Percentiles rank a stretch among this genome's conserved stretches.
Evolutionary conservation across 1,140 invertebrate species (phyloP).

Genomic region (Marisa cornuarietis): DNA sequence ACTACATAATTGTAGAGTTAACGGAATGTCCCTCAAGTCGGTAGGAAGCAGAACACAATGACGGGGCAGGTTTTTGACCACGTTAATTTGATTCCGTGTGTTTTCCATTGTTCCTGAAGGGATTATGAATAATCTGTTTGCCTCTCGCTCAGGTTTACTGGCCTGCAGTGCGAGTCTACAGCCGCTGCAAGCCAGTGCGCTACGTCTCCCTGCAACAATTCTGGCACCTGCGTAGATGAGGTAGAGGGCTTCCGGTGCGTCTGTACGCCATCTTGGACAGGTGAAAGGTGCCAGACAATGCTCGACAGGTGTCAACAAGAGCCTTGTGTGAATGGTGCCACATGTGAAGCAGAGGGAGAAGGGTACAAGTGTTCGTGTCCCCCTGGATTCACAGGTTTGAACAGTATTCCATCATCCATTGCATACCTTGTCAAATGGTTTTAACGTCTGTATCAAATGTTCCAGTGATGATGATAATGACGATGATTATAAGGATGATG

Average conservation of each 20-base stretch:
- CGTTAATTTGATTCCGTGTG: no score
- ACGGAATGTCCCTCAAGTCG: no score
- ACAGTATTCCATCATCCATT: no score
- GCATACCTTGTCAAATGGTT: no score
- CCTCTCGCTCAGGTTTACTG: neutral
- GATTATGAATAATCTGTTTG: neutral
- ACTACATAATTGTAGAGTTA: no score
- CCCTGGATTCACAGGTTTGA: constrained; percentile 11
- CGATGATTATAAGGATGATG: no score
- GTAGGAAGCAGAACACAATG: no score
- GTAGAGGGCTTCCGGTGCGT: neutral
- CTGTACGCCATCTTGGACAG: neutral
- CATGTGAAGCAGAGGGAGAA: neutral
- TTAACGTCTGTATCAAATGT: no score
- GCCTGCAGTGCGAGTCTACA: constrained; percentile 12
- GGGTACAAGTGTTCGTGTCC: neutral
- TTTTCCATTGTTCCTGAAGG: constrained; percentile 20
- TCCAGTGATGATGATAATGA: no score
- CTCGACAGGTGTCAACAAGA: constrained; percentile 92
- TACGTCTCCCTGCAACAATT: constrained; percentile 78
- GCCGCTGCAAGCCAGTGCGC: constrained; percentile 85
- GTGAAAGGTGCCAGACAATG: neutral
- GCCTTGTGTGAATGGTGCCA: constrained; percentile 57
- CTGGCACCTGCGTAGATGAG: neutral
- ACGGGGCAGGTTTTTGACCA: no score